Evolutionary conservation across 2,797 vertebrate species (phyloP).

Genomic region (Amblyraja radiata): DNA sequence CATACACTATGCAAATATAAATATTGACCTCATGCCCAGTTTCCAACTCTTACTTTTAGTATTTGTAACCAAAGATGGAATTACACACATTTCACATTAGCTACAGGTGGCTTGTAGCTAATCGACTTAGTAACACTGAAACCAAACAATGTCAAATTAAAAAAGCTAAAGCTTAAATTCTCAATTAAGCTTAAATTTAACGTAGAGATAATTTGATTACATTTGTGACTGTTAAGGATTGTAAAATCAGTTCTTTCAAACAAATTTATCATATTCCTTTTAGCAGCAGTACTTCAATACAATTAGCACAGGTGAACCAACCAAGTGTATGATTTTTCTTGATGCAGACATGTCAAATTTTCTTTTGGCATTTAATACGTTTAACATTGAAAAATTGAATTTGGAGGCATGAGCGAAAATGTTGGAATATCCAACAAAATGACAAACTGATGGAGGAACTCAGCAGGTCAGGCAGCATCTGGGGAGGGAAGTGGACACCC

Average conservation of each 20-base stretch:
- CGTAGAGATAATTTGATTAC: not conserved
- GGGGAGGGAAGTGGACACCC: too few relatives aligned
- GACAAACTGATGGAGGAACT: too few relatives aligned
- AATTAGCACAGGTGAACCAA: not conserved
- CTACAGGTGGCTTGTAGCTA: not conserved
- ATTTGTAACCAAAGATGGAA: not conserved
- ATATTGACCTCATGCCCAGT: not conserved
- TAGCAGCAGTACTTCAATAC: not conserved
- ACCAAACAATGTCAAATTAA: not conserved
- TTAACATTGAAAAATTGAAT: not conserved
- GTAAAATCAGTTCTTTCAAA: conserved; percentile 1
- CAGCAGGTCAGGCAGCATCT: too few relatives aligned
- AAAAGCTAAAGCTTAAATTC: not conserved
- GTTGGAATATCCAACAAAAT: too few relatives aligned
- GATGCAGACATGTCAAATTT: not conserved
- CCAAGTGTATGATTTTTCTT: not conserved
- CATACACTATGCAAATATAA: not conserved
- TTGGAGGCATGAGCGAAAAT: too few relatives aligned
- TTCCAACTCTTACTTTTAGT: not conserved
- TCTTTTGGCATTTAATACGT: not conserved
- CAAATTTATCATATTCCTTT: not conserved
- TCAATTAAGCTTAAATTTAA: not conserved
- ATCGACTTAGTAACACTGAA: not conserved
- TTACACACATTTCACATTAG: not conserved
- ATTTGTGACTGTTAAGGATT: not conserved